Evolutionary conservation across 2,797 vertebrate genomes (phyloP), one percentile per base, ranked within the genome.

Genomic region (Cephalopachus bancanus): DNA sequence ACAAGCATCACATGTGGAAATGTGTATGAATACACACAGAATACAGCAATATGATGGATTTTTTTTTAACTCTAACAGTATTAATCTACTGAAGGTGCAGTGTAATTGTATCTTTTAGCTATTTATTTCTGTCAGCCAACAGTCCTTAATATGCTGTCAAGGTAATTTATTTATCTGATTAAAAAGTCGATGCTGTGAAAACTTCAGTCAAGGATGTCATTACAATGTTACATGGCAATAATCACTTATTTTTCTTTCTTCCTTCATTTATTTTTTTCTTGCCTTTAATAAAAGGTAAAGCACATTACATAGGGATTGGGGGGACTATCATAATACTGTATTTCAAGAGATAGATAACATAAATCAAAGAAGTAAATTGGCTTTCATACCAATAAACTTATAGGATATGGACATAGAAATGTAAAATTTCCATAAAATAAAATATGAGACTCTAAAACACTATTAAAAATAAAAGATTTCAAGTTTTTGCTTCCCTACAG

Each of bases 161-260:
- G 30, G 30, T 72, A 76, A 85, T 60, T 72, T 72, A 81, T 67
- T 89, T 78, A 71, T 62, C n/a, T 81, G 28, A 65, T 59, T 85
- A 65, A 79, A 76, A 92, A 85, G 16, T 14, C 78, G 51, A 91
- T 92, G 28, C 30, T 89, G 74, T 51, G 22, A 30, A 93, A 93
- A 65, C 30, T 85, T 85, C 51, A 71, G 20, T 75, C 60, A 72
- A 92, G 28, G 17, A 65, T 91, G 17, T 30, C 24, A 62, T 60
- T 71, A 72, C 11, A 74, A 64, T 20, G 6, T 12, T 86, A 62
- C 9, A 69, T 57, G n/a, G 72, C 0, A 75, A 84, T 65, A 67
- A 72, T 28, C 65, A 7, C 80, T 72, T 9, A 1, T 60, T 53
- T 81, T 65, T 55, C 2, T 85, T 37, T 5, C 7, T n/a, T 80